Percentiles rank a stretch among this genome's conserved stretches.
These are phyloP conservation scores for Drosophila testacea DNA, from an alignment of 2,888 invertebrate genomes.

Conservation along the genomic window DNA sequence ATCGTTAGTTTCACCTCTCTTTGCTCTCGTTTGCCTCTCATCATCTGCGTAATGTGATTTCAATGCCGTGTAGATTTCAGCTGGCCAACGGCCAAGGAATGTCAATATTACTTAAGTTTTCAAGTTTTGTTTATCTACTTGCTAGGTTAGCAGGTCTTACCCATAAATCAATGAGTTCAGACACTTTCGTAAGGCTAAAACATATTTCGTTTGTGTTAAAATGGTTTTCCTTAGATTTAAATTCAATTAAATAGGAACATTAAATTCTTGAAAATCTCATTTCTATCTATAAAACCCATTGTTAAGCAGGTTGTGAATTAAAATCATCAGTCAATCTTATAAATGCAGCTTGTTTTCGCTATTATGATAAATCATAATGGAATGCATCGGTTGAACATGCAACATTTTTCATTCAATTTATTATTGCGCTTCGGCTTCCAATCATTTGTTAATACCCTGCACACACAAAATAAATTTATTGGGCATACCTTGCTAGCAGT, in stretches of 20 bases:
- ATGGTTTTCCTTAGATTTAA: background rate
- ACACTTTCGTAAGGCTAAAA: background rate
- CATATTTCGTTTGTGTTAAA: background rate
- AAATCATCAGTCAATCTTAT: slow-evolving; percentile 8
- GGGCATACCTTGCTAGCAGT: background rate
- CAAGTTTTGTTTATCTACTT: slow-evolving; percentile 27
- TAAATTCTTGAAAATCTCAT: background rate
- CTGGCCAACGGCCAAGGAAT: slow-evolving; percentile 59
- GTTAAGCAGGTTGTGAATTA: slow-evolving; percentile 1
- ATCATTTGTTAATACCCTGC: slow-evolving; percentile 12
- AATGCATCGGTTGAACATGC: slow-evolving; percentile 11
- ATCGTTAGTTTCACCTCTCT: slow-evolving; percentile 26
- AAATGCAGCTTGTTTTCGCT: slow-evolving; percentile 8
- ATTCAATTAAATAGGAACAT: slow-evolving; percentile 1
- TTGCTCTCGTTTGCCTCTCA: background rate
- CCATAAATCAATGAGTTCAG: slow-evolving; percentile 42
- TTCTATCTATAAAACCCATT: background rate
- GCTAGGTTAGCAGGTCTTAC: slow-evolving; percentile 43
- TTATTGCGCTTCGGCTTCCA: slow-evolving; percentile 7
- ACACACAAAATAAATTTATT: background rate
- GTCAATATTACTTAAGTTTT: slow-evolving; percentile 59
- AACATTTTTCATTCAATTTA: slow-evolving; percentile 12
- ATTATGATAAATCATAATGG: slow-evolving; percentile 2
- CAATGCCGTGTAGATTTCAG: slow-evolving; percentile 65
- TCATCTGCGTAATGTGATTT: slow-evolving; percentile 57